phyloP scores from a whole-genome alignment of 2,888 invertebrate species.

The Macaria notata region DNA sequence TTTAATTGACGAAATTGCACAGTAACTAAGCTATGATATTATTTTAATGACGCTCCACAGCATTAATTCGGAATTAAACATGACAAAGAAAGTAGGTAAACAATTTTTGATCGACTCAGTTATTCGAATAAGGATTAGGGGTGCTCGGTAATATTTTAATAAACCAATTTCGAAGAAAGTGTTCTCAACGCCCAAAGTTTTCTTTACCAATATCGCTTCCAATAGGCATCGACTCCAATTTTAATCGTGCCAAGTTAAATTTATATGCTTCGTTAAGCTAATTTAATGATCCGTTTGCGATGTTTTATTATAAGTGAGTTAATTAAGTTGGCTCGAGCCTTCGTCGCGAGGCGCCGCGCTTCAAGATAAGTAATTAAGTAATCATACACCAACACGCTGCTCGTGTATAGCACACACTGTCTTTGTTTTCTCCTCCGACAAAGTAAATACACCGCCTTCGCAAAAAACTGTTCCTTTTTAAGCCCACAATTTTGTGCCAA shows the following conservation, averaged over 20 bases:
- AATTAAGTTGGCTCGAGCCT: slow-evolving; percentile 52
- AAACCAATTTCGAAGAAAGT: slow-evolving; percentile 6
- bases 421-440: slow-evolving; percentile 10
- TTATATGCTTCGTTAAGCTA: slow-evolving; percentile 42
- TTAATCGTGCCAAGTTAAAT: slow-evolving; percentile 21
- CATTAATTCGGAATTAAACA: slow-evolving; percentile 23
- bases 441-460: slow-evolving; percentile 6
- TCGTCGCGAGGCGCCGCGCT: slow-evolving; percentile 26
- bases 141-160: slow-evolving; percentile 13
- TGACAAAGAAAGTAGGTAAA: slow-evolving; percentile 13
- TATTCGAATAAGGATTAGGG: slow-evolving; percentile 17
- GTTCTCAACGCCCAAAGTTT: slow-evolving; percentile 10
- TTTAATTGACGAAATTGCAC: slow-evolving; percentile 46
- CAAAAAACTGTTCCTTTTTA: slow-evolving; percentile 5
- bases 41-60: slow-evolving; percentile 31
- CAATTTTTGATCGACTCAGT: slow-evolving; percentile 20
- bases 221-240: slow-evolving; percentile 13
- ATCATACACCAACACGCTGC: slow-evolving; percentile 31
- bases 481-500: slow-evolving; percentile 11
- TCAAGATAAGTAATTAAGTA: slow-evolving; percentile 44
- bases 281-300: slow-evolving; percentile 50
- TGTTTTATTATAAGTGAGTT: slow-evolving; percentile 57
- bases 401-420: slow-evolving; percentile 27
- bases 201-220: slow-evolving; percentile 17
- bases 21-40: slow-evolving; percentile 32